These are phyloP conservation scores for Dichetophora obliterata DNA, from an alignment of 2,888 invertebrate species.

Conservation along the genomic window DNA sequence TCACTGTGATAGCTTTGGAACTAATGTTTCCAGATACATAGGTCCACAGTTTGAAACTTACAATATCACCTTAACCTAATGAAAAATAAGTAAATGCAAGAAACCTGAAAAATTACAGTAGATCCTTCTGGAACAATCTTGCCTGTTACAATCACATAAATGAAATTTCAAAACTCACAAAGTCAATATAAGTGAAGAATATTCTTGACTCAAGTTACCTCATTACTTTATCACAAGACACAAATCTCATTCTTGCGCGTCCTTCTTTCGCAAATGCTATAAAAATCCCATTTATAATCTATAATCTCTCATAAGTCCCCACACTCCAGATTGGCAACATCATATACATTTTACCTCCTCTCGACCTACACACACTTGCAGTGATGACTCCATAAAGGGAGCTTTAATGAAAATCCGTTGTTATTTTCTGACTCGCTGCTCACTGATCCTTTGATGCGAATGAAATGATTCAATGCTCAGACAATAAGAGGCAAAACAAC, in stretches of 20 bases:
- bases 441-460: conserved; percentile 71
- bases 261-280: conserved; percentile 46
- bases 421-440: conserved; percentile 75
- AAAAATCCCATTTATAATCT: conserved; percentile 69
- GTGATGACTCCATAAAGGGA: conserved; percentile 57
- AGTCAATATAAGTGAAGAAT: neutral
- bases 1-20: too few relatives aligned
- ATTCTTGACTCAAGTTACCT: neutral
- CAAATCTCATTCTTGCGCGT: neutral
- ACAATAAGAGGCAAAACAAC: conserved; percentile 33
- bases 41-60: too few relatives aligned
- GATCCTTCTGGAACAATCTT: too few relatives aligned
- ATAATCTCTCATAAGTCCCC: conserved; percentile 67
- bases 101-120: too few relatives aligned
- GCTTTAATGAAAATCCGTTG: conserved; percentile 72
- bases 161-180: neutral
- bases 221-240: conserved; percentile 16
- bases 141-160: too few relatives aligned
- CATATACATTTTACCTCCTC: conserved; percentile 49
- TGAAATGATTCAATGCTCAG: conserved; percentile 46
- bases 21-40: too few relatives aligned
- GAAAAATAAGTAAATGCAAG: too few relatives aligned
- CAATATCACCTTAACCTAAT: too few relatives aligned
- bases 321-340: conserved; percentile 61
- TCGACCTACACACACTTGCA: conserved; percentile 20